Evolutionary conservation across 2,888 invertebrate species (phyloP).

Genomic region (Platycheirus rosarum): DNA sequence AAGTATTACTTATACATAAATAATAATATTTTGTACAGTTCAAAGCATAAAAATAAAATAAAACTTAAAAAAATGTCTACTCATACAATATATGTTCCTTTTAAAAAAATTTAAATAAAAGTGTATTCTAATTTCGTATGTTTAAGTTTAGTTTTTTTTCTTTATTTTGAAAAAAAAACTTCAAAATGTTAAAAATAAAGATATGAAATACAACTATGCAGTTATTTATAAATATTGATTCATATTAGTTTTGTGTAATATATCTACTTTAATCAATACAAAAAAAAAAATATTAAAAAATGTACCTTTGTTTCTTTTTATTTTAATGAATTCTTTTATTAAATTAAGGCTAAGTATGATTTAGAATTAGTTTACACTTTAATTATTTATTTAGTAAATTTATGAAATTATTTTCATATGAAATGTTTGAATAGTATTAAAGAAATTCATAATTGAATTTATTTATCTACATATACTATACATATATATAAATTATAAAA

Average conservation of each 20-base stretch:
- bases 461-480: slow-evolving; percentile 39
- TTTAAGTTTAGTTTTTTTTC: slow-evolving; percentile 25
- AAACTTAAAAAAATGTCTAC: slow-evolving; percentile 50
- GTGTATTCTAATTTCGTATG: slow-evolving; percentile 16
- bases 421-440: too few relatives aligned
- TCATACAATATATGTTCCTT: slow-evolving; percentile 66
- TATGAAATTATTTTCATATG: slow-evolving; percentile 46
- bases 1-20: slow-evolving; percentile 41
- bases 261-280: too few relatives aligned
- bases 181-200: slow-evolving; percentile 7
- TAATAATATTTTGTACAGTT: slow-evolving; percentile 65
- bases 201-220: slow-evolving; percentile 16
- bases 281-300: slow-evolving; percentile 12
- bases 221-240: slow-evolving; percentile 29
- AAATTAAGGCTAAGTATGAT: slow-evolving; percentile 20
- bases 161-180: slow-evolving; percentile 15
- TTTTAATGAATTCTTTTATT: slow-evolving; percentile 35
- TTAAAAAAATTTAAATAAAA: slow-evolving; percentile 32
- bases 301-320: slow-evolving; percentile 26
- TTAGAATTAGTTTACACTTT: slow-evolving; percentile 4
- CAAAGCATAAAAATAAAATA: slow-evolving; percentile 26
- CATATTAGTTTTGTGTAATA: slow-evolving; percentile 51
- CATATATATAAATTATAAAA: slow-evolving; percentile 39
- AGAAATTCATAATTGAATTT: slow-evolving; percentile 70
- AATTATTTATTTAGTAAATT: slow-evolving; percentile 64